Evolutionary conservation across 2,113 vertebrate genomes (phyloP).

Genomic region (Paramormyrops kingsleyae): DNA sequence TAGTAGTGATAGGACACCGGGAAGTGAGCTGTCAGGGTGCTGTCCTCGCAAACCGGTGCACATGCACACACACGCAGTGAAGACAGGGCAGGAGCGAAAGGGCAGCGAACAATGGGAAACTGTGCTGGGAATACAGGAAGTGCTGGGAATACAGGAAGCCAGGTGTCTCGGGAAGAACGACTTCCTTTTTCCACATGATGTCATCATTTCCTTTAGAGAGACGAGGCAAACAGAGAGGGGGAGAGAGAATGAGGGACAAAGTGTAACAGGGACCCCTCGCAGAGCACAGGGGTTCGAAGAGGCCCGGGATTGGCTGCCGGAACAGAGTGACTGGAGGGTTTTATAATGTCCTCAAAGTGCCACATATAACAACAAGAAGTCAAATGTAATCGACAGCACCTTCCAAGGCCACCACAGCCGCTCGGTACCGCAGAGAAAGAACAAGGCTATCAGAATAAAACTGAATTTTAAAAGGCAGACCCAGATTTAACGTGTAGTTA

Average conservation of each 20-base stretch:
- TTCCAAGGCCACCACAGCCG: neutral
- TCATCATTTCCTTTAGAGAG: constrained; percentile 48
- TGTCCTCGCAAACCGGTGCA: constrained; percentile 23
- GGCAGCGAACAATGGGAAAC: constrained; percentile 41
- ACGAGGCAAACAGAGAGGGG: constrained; percentile 10
- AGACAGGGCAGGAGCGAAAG: neutral
- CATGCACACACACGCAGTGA: neutral
- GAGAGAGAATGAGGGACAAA: neutral
- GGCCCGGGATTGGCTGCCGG: neutral
- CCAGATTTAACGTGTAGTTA: neutral
- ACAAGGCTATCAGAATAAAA: neutral
- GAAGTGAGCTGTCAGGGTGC: constrained; percentile 57
- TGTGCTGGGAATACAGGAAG: neutral
- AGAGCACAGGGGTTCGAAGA: neutral
- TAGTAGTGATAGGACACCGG: constrained; percentile 66
- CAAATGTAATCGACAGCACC: neutral
- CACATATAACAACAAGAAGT: neutral
- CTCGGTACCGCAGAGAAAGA: neutral
- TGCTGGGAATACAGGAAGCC: constrained; percentile 34
- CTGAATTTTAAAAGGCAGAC: neutral
- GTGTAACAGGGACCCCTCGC: neutral
- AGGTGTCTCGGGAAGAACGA: constrained; percentile 49
- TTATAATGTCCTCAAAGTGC: neutral
- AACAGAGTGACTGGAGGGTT: neutral
- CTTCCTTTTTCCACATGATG: constrained; percentile 62